Base-by-base conservation (phyloP, 2,888 invertebrate species). In the Watsonalla cultraria region DNA sequence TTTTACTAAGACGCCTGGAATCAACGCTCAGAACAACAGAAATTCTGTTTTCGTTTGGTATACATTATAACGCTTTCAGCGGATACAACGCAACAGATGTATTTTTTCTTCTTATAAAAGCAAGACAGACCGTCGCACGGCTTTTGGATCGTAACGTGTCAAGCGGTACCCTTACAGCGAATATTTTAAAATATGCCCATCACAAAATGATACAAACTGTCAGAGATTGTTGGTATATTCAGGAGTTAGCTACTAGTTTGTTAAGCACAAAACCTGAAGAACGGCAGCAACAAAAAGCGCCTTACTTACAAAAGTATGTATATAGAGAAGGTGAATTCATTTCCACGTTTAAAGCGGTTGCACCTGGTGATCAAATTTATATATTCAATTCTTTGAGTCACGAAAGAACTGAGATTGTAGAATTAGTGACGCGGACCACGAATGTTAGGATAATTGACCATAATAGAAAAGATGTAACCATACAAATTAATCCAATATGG, bases 141-240 rank as follows among this genome's bases (percentile, higher is more conserved):
- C 96, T 99, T 70, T 96, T 97, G 78, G 99, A 99, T 81, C 98
- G 98, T 73, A 98, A 99, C 79, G 98, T 98, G n/a, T 96, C 97
- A 54, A 98, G 98, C 0, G 99, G 99, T 5, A 99, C 98, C 0
- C 94, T 97, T 14, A 96, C 96, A 71, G 93, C 94, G 0, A 94
- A 93, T 62, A 96, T 97, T 0, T 95, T 97, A 93, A 94, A 95
- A 56, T 98, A 99, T 81, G 78, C 98, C 94, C 84, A 96, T 94
- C 45, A 86, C 93, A 68, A 95, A 94, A 79, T 88, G 53, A 53
- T 86, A 45, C 59, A 52, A 0, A 81, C 85, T 0, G 76, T 78
- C 0, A 85, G 75, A 67, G 80, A 84, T 56, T 89, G 88, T 59
- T 89, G 89, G 89, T 68, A 76, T 48, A 81, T 89, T 60, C 89